Evolutionary conservation across 2,113 vertebrate genomes (phyloP), one percentile per base, ranked within the genome.

Genomic region (Gopherus evgoodei): DNA sequence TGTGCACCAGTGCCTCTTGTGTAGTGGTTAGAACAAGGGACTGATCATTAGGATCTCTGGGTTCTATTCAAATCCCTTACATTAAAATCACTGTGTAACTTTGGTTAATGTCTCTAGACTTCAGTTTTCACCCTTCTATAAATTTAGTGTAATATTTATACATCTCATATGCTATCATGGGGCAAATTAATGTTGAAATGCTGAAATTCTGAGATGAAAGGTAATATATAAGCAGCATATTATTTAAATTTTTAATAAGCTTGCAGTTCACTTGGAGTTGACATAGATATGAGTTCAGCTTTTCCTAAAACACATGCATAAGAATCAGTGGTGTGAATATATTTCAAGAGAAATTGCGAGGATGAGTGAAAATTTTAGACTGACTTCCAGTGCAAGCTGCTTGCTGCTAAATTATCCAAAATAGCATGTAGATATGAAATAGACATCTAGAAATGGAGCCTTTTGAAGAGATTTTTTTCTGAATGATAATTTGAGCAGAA

Each of bases 401-500:
- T 86, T 93, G 50, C n/a, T 53, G 27, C 65, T 89, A 29, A 84
- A 69, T 81, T 84, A 89, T 4, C 69, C 62, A 59, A 84, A 88
- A 65, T 78, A 1, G 29, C 72, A 87, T 52, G 17, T 53, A 78
- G n/a, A 47, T 17, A 27, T 76, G 50, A 14, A 83, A 49, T 11
- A 88, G 91, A 86, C 42, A 93, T 54, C 24, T 93, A 56, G 90
- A 80, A 93, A 93, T 87, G 75, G 1, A 11, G 59, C 3, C 54
- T 78, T 53, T 57, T 5, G 84, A 79, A 27, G 25, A 1, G 29
- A 17, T 52, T 91, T 86, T 35, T 81, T 17, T 42, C 53, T 62
- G 50, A 75, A 89, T 35, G 69, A 8, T 2, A 88, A 90, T 35
- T 93, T 59, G 52, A 93, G 80, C 91, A 94, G 54, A 87, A 54